phyloP scores from a whole-genome alignment of 2,113 vertebrate species.

The Chascanopsetta lugubris region DNA sequence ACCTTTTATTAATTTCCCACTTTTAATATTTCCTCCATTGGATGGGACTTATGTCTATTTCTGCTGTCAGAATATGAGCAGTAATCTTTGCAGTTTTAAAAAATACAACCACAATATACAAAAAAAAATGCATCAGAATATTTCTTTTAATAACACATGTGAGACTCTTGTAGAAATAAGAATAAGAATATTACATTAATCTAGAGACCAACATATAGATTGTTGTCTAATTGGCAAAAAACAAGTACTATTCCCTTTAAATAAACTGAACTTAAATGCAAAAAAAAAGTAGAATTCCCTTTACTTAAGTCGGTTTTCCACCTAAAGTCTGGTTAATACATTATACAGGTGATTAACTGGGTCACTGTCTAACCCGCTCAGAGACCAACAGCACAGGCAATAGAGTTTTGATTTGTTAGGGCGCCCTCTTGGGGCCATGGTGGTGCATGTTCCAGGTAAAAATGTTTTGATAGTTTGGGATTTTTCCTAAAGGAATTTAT shows the following conservation, averaged over 20 bases:
- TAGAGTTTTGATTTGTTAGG: slow-evolving; percentile 49
- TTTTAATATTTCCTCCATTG: no score
- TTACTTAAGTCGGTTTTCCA: not conserved
- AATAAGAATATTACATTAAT: no score
- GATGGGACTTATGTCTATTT: not conserved
- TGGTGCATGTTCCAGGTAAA: not conserved
- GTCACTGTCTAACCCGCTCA: slow-evolving; percentile 5
- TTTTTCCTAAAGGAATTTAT: not conserved
- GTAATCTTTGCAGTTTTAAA: no score
- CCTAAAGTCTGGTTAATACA: no score
- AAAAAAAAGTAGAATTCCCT: not conserved
- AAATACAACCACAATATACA: no score
- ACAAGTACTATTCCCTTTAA: not conserved
- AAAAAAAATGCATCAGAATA: no score
- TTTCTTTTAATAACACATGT: no score
- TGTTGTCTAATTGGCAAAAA: not conserved
- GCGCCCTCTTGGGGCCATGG: slow-evolving; percentile 74
- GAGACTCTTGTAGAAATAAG: no score
- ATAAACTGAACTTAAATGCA: not conserved
- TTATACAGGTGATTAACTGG: not conserved
- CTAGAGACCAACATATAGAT: not conserved
- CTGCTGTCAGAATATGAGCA: not conserved
- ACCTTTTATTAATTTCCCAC: no score
- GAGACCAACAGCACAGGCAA: not conserved
- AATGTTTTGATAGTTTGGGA: not conserved